Evolutionary conservation across 2,797 vertebrate species (phyloP).

Genomic region (Tarsius wallacei): DNA sequence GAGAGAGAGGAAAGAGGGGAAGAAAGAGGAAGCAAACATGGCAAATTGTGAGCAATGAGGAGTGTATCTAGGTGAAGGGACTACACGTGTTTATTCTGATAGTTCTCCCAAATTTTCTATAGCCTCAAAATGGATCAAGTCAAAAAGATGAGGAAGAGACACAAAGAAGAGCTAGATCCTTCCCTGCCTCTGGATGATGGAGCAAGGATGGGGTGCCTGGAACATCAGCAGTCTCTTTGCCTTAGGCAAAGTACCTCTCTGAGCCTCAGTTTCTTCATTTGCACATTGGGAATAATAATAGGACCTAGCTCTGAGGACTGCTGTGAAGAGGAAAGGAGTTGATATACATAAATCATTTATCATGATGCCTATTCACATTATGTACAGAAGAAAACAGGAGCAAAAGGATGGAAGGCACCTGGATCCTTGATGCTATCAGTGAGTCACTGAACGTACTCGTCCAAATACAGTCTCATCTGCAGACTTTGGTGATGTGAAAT

Average conservation of each 20-base stretch:
- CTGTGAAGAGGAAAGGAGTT: neutral
- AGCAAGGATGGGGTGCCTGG: neutral
- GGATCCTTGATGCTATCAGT: neutral
- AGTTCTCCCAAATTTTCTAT: neutral
- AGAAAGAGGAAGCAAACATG: neutral
- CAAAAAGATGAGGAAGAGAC: neutral
- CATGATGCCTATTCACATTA: fast-evolving
- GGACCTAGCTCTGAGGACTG: neutral
- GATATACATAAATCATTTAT: neutral
- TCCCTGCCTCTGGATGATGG: neutral
- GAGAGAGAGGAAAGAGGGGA: neutral
- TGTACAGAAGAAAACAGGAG: neutral
- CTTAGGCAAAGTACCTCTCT: neutral
- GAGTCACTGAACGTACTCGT: neutral
- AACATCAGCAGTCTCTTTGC: too few relatives aligned
- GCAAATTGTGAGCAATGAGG: neutral
- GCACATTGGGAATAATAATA: neutral
- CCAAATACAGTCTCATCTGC: neutral
- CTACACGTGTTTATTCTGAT: neutral
- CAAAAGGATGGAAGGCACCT: neutral
- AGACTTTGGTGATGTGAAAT: neutral
- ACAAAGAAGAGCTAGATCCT: neutral
- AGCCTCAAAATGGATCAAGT: neutral
- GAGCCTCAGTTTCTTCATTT: neutral
- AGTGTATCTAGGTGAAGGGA: neutral